A percentile compares a stretch with the other conserved stretches of the same genome.
Conservation (phyloP, 2,113 vertebrate species). For the Rissa tridactyla region DNA sequence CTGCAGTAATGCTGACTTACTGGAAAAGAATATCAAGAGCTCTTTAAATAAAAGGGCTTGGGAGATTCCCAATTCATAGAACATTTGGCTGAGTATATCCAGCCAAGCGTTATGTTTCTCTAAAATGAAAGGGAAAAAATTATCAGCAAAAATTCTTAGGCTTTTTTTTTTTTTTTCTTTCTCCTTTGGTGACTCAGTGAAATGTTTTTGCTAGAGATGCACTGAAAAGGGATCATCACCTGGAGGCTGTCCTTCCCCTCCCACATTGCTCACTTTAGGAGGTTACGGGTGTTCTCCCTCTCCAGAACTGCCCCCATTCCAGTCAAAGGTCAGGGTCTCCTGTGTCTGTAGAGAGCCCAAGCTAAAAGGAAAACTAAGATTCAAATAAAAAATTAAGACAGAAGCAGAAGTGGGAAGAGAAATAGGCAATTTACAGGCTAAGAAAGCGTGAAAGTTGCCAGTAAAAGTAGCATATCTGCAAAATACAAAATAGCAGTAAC, state of each 20-base stretch:
- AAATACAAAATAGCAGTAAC: background rate
- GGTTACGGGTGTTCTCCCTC: background rate
- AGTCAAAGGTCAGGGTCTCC: background rate
- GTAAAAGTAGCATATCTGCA: background rate
- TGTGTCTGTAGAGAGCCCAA: background rate
- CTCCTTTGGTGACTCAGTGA: background rate
- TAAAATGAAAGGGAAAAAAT: background rate
- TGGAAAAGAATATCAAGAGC: constrained; percentile 20
- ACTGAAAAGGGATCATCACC: background rate
- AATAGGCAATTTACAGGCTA: background rate
- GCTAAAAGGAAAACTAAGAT: background rate
- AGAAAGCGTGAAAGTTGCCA: background rate
- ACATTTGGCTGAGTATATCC: background rate
- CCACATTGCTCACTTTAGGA: background rate
- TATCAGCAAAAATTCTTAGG: background rate
- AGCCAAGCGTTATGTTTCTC: background rate
- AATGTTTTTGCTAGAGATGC: background rate
- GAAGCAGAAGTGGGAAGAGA: background rate
- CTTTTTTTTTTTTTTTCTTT: background rate
- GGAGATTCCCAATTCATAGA: constrained; percentile 30
- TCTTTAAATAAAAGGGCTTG: constrained; percentile 30
- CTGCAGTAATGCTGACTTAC: constrained; percentile 18
- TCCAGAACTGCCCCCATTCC: background rate
- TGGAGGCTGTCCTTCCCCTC: background rate
- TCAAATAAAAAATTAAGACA: background rate